Percentiles rank a stretch among this genome's conserved stretches.
Evolutionary conservation across 2,888 invertebrate genomes (phyloP).

Genomic region (Chrysotoxum bicinctum): DNA sequence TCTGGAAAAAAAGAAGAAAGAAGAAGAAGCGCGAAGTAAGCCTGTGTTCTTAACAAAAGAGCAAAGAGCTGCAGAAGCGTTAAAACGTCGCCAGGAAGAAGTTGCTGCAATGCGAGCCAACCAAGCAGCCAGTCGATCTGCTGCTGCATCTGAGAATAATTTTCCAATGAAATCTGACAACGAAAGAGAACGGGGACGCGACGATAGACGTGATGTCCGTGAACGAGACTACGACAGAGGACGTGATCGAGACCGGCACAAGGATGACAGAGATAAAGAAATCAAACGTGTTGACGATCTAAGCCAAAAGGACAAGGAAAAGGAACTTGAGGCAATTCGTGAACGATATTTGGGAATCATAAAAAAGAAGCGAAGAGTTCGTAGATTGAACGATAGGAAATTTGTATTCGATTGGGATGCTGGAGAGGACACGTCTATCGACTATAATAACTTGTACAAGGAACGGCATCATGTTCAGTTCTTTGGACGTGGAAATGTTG

Average conservation of each 20-base stretch:
- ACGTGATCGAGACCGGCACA: slow-evolving; percentile 76
- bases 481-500: slow-evolving; percentile 98
- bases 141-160: slow-evolving; percentile 15
- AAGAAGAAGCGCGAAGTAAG: slow-evolving; percentile 96
- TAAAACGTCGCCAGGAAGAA: slow-evolving; percentile 94
- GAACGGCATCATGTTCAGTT: slow-evolving; percentile 98
- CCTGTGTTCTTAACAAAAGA: slow-evolving; percentile 98
- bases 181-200: slow-evolving; percentile 83
- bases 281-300: slow-evolving; percentile 79
- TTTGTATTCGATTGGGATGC: slow-evolving; percentile 99
- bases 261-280: slow-evolving; percentile 81
- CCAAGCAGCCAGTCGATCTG: slow-evolving; percentile 81
- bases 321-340: slow-evolving; percentile 96
- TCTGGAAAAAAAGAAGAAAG: slow-evolving; percentile 96
- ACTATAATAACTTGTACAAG: slow-evolving; percentile 98
- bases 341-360: slow-evolving; percentile 96
- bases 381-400: slow-evolving; percentile 97
- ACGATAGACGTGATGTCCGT: slow-evolving; percentile 82
- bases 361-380: slow-evolving; percentile 95
- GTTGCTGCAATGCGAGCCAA: slow-evolving; percentile 90
- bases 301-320: slow-evolving; percentile 91
- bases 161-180: slow-evolving; percentile 37
- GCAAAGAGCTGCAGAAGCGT: slow-evolving; percentile 94
- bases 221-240: slow-evolving; percentile 75
- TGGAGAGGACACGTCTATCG: slow-evolving; percentile 98